phyloP scores from a whole-genome alignment of 2,888 invertebrate genomes.

The Lapara coniferarum region DNA sequence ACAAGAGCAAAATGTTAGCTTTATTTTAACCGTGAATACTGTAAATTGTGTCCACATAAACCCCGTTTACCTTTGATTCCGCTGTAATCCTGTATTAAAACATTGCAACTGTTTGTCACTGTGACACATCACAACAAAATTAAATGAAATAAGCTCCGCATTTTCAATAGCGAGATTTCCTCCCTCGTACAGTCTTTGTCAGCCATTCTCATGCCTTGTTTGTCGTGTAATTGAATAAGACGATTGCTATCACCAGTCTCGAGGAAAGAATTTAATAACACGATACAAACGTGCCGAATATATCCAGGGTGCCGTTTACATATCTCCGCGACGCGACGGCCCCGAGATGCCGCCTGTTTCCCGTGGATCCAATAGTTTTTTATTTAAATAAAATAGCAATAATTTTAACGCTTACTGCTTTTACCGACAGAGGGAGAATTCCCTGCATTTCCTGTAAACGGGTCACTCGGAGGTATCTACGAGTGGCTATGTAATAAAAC shows the following conservation, averaged over 20 bases:
- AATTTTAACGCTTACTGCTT: slow-evolving; percentile 60
- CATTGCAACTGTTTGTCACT: slow-evolving; percentile 46
- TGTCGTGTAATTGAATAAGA: slow-evolving; percentile 78
- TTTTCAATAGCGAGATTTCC: slow-evolving; percentile 67
- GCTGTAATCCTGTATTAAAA: slow-evolving; percentile 44
- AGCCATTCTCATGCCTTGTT: slow-evolving; percentile 73
- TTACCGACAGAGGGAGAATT: slow-evolving; percentile 57
- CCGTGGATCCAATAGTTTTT: slow-evolving; percentile 57
- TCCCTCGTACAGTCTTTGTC: slow-evolving; percentile 67
- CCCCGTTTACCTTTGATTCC: slow-evolving; percentile 31
- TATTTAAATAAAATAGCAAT: slow-evolving; percentile 72
- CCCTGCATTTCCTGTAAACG: slow-evolving; percentile 39
- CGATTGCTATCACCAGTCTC: slow-evolving; percentile 73
- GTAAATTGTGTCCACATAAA: slow-evolving; percentile 19
- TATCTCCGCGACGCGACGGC: slow-evolving; percentile 32
- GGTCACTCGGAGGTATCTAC: slow-evolving; percentile 32
- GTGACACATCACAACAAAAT: slow-evolving; percentile 53
- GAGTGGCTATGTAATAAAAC: slow-evolving; percentile 39
- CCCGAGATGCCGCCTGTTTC: slow-evolving; percentile 32
- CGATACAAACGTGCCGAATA: slow-evolving; percentile 60
- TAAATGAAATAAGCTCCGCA: slow-evolving; percentile 68
- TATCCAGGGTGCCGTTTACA: slow-evolving; percentile 50
- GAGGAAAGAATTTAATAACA: slow-evolving; percentile 80
- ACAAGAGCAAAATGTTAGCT: background rate
- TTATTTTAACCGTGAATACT: background rate